These are phyloP conservation scores for Eilema griseolum DNA, from an alignment of 2,888 invertebrate species.

Conservation along the genomic window DNA sequence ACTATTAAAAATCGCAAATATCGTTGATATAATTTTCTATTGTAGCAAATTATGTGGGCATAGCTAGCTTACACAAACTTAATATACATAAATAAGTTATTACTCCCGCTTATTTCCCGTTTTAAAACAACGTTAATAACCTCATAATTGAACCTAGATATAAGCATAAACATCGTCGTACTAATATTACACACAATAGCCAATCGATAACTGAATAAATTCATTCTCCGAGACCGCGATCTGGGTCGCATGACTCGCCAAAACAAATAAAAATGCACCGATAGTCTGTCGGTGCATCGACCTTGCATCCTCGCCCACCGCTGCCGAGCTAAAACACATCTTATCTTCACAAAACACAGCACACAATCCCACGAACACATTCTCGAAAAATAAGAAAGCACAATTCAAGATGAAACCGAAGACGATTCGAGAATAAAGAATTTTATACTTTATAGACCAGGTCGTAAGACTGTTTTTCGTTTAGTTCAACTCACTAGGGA, in stretches of 20 bases:
- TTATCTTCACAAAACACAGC: slow-evolving; percentile 59
- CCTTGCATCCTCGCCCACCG: slow-evolving; percentile 75
- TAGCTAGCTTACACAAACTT: background rate
- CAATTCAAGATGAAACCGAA: slow-evolving; percentile 84
- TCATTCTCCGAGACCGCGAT: slow-evolving; percentile 80
- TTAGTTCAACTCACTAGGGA: slow-evolving; percentile 31
- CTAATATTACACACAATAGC: slow-evolving; percentile 80
- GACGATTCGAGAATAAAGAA: slow-evolving; percentile 65
- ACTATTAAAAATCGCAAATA: background rate
- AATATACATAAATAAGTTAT: background rate
- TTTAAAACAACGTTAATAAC: slow-evolving; percentile 38
- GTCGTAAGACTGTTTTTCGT: slow-evolving; percentile 42
- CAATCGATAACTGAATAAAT: slow-evolving; percentile 86
- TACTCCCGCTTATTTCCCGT: slow-evolving; percentile 8
- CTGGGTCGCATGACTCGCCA: slow-evolving; percentile 84
- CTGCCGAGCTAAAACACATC: slow-evolving; percentile 51
- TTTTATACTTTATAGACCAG: slow-evolving; percentile 59
- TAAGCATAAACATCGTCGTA: slow-evolving; percentile 56
- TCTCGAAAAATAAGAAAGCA: slow-evolving; percentile 83
- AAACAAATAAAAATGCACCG: slow-evolving; percentile 86
- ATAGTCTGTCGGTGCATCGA: slow-evolving; percentile 83
- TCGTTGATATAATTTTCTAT: background rate
- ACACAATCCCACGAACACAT: slow-evolving; percentile 57
- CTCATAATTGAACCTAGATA: slow-evolving; percentile 39
- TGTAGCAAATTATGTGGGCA: background rate